phyloP scores from a whole-genome alignment of 2,888 invertebrate genomes.

The Drosophila rubida region DNA sequence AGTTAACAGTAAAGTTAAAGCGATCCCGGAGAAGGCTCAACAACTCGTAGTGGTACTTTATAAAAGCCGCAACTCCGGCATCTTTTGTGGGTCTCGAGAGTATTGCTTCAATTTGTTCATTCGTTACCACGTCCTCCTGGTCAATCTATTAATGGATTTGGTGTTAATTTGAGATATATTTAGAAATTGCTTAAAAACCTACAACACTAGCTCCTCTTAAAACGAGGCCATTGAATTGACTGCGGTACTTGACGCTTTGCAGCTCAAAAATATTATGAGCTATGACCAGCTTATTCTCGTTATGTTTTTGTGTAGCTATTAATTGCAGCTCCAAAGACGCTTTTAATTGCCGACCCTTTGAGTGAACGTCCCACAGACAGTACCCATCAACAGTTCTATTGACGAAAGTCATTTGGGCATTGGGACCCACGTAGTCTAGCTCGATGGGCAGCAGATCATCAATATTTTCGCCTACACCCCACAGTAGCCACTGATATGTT shows the following conservation, averaged over 20 bases:
- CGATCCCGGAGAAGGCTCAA: constrained; percentile 69
- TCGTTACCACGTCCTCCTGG: constrained; percentile 75
- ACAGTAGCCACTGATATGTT: constrained; percentile 82
- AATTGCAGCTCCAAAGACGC: constrained; percentile 63
- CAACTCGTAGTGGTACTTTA: constrained; percentile 82
- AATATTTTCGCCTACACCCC: constrained; percentile 61
- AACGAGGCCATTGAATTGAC: constrained; percentile 73
- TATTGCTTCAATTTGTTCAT: constrained; percentile 72
- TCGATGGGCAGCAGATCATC: constrained; percentile 50
- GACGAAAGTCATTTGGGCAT: constrained; percentile 81
- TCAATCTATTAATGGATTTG: constrained; percentile 71
- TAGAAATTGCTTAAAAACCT: constrained; percentile 35
- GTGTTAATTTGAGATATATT: not conserved
- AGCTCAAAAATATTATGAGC: constrained; percentile 59
- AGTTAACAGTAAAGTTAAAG: constrained; percentile 81
- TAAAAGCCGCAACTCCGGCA: constrained; percentile 79
- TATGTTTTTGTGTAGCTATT: constrained; percentile 47
- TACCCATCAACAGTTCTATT: constrained; percentile 54
- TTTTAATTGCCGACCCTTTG: constrained; percentile 80
- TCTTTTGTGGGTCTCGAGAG: constrained; percentile 66
- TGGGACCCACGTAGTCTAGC: constrained; percentile 76
- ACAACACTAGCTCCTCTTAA: constrained; percentile 82
- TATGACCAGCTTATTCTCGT: constrained; percentile 29
- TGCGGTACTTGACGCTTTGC: constrained; percentile 71
- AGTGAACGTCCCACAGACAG: constrained; percentile 79